Evolutionary conservation across 2,797 vertebrate genomes (phyloP).

Genomic region (Anableps anableps): DNA sequence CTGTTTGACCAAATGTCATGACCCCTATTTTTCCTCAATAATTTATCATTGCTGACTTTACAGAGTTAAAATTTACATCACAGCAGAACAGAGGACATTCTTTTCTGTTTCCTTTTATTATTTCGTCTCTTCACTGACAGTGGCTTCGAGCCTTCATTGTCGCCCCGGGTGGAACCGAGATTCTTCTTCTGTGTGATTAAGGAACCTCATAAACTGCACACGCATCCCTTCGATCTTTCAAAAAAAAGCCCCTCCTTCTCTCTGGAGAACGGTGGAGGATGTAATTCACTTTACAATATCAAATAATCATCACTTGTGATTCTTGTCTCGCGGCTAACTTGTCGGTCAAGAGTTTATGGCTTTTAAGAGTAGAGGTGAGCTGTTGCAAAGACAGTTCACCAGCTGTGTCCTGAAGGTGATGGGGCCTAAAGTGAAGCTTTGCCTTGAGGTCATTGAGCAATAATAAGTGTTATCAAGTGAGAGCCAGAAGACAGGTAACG

Average conservation of each 20-base stretch:
- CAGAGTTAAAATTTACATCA: conserved; percentile 32
- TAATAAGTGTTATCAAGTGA: conserved; percentile 79
- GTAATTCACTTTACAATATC: conserved; percentile 78
- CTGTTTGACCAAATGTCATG: conserved; percentile 13
- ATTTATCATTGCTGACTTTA: conserved; percentile 25
- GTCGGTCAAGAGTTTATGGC: conserved; percentile 63
- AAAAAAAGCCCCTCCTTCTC: conserved; percentile 26
- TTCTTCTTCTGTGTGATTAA: conserved; percentile 66
- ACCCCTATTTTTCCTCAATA: conserved; percentile 10
- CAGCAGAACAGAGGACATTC: conserved; percentile 15
- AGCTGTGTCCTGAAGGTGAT: conserved; percentile 54
- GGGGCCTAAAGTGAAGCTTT: conserved; percentile 65
- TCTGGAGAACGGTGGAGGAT: conserved; percentile 46
- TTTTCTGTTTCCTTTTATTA: conserved; percentile 43
- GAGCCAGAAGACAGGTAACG: conserved; percentile 70
- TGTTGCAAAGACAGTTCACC: conserved; percentile 35
- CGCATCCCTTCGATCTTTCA: conserved; percentile 54
- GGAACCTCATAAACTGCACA: conserved; percentile 71
- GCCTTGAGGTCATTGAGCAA: conserved; percentile 73
- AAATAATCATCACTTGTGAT: conserved; percentile 67
- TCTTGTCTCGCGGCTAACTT: conserved; percentile 72
- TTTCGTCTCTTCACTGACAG: conserved; percentile 57
- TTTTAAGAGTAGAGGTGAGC: conserved; percentile 67
- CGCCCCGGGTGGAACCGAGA: conserved; percentile 52
- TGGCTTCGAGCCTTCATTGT: conserved; percentile 57